These are phyloP conservation scores for Poeciliopsis gracilis DNA, from an alignment of 2,797 vertebrate genomes.

Conservation along the genomic window DNA sequence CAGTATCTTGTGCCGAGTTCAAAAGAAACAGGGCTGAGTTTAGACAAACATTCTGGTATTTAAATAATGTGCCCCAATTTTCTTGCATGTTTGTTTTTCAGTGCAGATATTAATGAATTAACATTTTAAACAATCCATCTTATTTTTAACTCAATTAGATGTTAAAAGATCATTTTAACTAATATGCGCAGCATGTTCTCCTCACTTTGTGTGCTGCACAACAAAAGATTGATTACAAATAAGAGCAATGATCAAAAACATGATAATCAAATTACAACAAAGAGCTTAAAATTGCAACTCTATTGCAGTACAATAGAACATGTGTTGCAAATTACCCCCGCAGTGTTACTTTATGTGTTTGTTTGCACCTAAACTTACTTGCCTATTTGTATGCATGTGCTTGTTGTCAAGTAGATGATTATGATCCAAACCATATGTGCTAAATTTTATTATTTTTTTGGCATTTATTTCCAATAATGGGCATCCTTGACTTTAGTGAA, in stretches of 20 bases:
- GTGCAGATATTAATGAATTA: conserved; percentile 80
- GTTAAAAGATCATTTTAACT: conserved; percentile 85
- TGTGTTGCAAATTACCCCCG: conserved; percentile 70
- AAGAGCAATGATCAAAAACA: conserved; percentile 86
- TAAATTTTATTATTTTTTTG: not conserved
- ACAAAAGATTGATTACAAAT: conserved; percentile 83
- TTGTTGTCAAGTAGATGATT: not conserved
- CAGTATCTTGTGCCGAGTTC: conserved; percentile 78
- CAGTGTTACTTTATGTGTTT: conserved; percentile 47
- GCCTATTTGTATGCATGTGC: not conserved
- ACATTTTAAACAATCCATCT: conserved; percentile 84
- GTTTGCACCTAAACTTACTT: not conserved
- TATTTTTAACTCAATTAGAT: conserved; percentile 86
- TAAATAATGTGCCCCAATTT: conserved; percentile 83
- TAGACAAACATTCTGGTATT: conserved; percentile 75
- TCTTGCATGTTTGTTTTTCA: conserved; percentile 79
- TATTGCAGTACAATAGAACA: conserved; percentile 77
- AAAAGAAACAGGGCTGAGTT: conserved; percentile 78
- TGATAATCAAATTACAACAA: conserved; percentile 82
- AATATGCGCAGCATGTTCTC: conserved; percentile 70
- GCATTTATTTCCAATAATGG: not conserved
- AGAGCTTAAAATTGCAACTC: conserved; percentile 76
- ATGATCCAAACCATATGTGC: not conserved
- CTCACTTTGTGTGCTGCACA: conserved; percentile 81
- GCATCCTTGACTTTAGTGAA: not conserved